Evolutionary conservation across 2,113 vertebrate species (phyloP).

Genomic region (Sardina pilchardus): DNA sequence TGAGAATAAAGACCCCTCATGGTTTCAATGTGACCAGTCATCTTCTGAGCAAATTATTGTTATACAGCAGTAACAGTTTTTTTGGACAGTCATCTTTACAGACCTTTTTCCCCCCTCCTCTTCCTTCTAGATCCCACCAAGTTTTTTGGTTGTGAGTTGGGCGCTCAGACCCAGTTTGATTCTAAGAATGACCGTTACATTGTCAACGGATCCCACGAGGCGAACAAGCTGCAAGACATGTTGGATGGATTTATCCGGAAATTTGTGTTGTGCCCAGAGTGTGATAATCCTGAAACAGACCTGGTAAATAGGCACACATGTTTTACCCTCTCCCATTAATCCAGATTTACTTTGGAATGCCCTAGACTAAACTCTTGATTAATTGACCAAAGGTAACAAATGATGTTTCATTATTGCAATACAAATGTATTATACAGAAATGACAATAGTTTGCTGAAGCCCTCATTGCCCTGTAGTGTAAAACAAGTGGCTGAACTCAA

Average conservation of each 20-base stretch:
- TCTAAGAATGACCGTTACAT: slow-evolving; percentile 99
- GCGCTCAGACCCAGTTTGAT: slow-evolving; percentile 99
- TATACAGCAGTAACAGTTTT: no score
- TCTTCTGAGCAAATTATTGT: no score
- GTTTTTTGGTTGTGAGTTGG: slow-evolving; percentile 99
- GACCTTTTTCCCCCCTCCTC: neutral
- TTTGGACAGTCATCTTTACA: neutral
- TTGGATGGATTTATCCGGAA: slow-evolving; percentile 99
- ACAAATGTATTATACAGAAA: neutral
- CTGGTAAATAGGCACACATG: slow-evolving; percentile 72
- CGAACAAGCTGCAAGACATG: slow-evolving; percentile 99
- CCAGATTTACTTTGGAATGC: neutral
- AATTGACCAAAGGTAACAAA: neutral
- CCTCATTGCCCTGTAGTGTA: neutral
- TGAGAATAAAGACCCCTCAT: no score
- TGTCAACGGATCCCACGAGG: slow-evolving; percentile 99
- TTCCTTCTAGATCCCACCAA: slow-evolving; percentile 90
- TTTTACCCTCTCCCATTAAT: neutral
- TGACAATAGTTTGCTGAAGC: neutral
- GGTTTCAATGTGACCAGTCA: no score
- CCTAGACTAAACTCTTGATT: neutral
- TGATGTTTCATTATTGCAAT: neutral
- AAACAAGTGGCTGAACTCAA: slow-evolving; percentile 25
- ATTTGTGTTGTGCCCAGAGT: slow-evolving; percentile 99
- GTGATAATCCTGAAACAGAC: slow-evolving; percentile 99